Percentiles rank a stretch among this genome's conserved stretches.
phyloP scores from a whole-genome alignment of 30 jellyfish, hydroid and myxozoan genomes.

The Nemopilema nomurai region DNA sequence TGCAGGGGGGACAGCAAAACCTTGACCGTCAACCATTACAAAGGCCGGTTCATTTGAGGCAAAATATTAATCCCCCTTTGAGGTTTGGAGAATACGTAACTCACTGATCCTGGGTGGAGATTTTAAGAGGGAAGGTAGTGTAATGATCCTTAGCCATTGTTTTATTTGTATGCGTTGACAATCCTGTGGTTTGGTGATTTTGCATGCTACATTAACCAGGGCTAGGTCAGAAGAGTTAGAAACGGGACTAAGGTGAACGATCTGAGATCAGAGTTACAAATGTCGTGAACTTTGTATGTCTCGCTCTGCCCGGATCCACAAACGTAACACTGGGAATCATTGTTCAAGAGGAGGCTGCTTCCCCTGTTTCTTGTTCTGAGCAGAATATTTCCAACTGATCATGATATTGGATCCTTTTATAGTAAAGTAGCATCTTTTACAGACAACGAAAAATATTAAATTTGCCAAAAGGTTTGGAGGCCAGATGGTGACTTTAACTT shows the following conservation, averaged over 20 bases:
- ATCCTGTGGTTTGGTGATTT: neutral
- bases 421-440: neutral
- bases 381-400: neutral
- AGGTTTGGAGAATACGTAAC: conserved; percentile 27
- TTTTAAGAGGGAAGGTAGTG: conserved; percentile 32
- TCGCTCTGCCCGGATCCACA: neutral
- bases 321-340: neutral
- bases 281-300: neutral
- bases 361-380: neutral
- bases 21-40: conserved; percentile 8
- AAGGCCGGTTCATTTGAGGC: conserved; percentile 19
- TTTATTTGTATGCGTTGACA: neutral
- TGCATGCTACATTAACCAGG: neutral
- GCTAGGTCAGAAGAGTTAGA: neutral
- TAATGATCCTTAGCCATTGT: conserved; percentile 1
- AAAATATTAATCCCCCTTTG: conserved; percentile 29
- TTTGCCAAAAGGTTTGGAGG: conserved; percentile 1
- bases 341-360: neutral
- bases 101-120: conserved; percentile 16
- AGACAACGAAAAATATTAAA: neutral
- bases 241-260: neutral
- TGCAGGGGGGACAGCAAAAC: conserved; percentile 13
- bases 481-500: conserved; percentile 41
- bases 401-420: neutral
- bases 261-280: neutral